Evolutionary conservation across 2,113 vertebrate genomes (phyloP).

Genomic region (Promerops cafer): DNA sequence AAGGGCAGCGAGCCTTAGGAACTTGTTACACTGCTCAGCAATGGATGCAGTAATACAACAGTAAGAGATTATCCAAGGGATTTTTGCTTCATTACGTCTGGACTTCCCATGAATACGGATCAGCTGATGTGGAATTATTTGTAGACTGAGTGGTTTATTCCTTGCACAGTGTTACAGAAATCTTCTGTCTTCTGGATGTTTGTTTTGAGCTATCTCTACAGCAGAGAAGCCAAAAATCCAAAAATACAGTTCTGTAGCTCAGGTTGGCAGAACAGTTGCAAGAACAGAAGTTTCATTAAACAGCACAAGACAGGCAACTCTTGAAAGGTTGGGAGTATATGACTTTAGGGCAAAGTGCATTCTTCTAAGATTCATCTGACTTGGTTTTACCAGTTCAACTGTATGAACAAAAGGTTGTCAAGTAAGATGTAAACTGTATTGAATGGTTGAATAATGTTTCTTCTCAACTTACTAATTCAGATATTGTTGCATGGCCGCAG

Average conservation of each 20-base stretch:
- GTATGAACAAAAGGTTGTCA: background rate
- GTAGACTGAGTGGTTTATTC: background rate
- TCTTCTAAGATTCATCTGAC: background rate
- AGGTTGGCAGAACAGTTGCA: background rate
- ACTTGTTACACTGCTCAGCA: background rate
- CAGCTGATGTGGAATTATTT: background rate
- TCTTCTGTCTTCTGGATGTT: background rate
- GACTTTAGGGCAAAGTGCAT: background rate
- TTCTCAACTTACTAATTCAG: background rate
- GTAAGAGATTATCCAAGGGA: background rate
- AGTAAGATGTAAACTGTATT: background rate
- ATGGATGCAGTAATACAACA: background rate
- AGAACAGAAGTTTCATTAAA: background rate
- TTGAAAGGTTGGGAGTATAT: background rate
- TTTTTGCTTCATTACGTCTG: background rate
- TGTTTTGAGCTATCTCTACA: background rate
- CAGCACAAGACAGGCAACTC: background rate
- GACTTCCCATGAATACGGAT: background rate
- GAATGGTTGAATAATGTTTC: background rate
- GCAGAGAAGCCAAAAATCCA: background rate
- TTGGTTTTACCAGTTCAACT: background rate
- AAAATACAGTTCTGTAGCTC: background rate
- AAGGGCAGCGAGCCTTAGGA: background rate
- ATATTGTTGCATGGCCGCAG: background rate
- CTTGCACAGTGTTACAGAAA: background rate